phyloP scores from a whole-genome alignment of 2,888 invertebrate genomes.

The Ochropacha duplaris region DNA sequence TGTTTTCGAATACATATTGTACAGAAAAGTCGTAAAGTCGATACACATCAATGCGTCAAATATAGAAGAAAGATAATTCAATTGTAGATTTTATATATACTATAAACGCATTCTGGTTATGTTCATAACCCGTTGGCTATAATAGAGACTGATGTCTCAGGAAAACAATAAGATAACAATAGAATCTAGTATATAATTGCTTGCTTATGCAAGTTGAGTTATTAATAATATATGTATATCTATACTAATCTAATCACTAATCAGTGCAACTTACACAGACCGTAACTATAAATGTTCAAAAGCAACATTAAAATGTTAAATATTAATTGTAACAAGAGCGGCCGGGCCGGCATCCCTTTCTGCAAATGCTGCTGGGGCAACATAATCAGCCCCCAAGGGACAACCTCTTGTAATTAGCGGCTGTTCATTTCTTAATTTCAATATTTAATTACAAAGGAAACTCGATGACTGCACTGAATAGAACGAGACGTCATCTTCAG shows the following conservation, averaged over 20 bases:
- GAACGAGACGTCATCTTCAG: conserved; percentile 80
- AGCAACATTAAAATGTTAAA: conserved; percentile 69
- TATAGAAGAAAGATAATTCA: neutral
- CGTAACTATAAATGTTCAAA: conserved; percentile 29
- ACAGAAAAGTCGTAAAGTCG: too few species aligned
- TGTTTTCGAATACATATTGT: too few species aligned
- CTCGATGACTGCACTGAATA: conserved; percentile 75
- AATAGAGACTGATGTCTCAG: too few species aligned
- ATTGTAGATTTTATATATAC: too few species aligned
- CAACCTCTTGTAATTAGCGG: conserved; percentile 83
- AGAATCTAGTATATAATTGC: too few species aligned
- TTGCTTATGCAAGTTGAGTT: too few species aligned
- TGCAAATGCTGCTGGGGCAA: conserved; percentile 69
- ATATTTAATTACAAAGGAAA: conserved; percentile 84
- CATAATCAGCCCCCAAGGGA: conserved; percentile 81
- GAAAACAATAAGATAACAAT: too few species aligned
- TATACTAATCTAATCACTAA: too few species aligned
- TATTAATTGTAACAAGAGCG: conserved; percentile 74
- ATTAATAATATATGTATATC: too few species aligned
- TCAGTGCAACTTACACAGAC: conserved; percentile 22
- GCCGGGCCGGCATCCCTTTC: conserved; percentile 66
- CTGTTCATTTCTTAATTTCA: conserved; percentile 85
- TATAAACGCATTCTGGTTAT: too few species aligned
- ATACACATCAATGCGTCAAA: neutral
- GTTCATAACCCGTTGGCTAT: too few species aligned